phyloP scores from a whole-genome alignment of 2,113 vertebrate species.

The Plecturocebus donacophilus region DNA sequence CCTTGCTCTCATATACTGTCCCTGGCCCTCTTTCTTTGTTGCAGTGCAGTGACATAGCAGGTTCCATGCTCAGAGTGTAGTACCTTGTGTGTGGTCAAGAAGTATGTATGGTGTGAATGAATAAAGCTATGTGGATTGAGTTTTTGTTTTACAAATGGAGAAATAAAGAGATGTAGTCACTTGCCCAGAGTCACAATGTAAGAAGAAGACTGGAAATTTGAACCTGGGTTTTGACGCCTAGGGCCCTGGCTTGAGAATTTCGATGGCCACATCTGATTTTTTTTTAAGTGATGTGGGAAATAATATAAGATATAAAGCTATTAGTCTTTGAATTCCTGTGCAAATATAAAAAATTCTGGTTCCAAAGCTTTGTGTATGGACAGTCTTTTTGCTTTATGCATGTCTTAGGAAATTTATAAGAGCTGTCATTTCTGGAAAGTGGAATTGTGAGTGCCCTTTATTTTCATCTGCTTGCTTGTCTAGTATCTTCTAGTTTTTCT shows the following conservation, averaged over 20 bases:
- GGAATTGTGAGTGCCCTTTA: neutral
- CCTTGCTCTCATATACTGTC: neutral
- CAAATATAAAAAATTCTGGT: neutral
- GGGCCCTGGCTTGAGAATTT: neutral
- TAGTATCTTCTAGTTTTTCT: neutral
- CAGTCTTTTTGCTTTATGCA: neutral
- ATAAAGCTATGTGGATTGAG: neutral
- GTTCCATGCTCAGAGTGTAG: neutral
- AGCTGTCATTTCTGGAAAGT: neutral
- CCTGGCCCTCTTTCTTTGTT: neutral
- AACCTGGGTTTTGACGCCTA: neutral
- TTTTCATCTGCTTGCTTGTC: neutral
- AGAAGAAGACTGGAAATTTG: neutral
- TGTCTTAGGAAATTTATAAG: neutral
- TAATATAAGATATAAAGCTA: neutral
- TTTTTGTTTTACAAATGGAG: neutral
- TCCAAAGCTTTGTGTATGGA: neutral
- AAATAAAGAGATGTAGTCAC: neutral
- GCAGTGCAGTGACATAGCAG: neutral
- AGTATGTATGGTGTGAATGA: neutral
- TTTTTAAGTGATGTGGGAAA: neutral
- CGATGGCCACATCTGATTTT: neutral
- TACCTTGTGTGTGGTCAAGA: neutral
- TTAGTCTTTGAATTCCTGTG: neutral
- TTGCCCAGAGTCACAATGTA: neutral